These are phyloP conservation scores for Ceratosolen solmsi DNA, from an alignment of 1,140 invertebrate species.

Conservation along the genomic window DNA sequence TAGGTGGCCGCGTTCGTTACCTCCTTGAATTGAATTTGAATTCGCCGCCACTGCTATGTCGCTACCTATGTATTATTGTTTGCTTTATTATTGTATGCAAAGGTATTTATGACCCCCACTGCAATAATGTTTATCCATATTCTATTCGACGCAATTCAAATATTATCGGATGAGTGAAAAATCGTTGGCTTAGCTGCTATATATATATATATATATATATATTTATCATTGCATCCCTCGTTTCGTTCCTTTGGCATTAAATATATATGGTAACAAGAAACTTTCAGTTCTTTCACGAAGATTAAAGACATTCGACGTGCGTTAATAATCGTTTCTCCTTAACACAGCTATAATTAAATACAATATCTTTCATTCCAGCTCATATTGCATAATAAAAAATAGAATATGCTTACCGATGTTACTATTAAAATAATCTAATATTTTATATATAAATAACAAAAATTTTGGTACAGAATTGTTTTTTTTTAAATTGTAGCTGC, in stretches of 20 bases:
- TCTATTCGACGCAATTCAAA: not conserved
- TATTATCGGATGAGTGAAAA: not conserved
- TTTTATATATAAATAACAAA: too few relatives aligned
- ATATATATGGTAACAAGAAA: not conserved
- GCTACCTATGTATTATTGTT: not conserved
- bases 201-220: too few relatives aligned
- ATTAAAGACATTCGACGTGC: not conserved
- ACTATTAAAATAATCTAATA: too few relatives aligned
- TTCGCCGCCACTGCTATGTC: not conserved
- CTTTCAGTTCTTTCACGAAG: not conserved
- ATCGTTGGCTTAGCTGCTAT: not conserved
- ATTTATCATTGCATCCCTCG: too few relatives aligned
- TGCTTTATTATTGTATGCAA: not conserved
- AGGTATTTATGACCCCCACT: not conserved
- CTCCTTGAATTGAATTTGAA: slow-evolving; percentile 29
- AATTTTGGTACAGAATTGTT: too few relatives aligned
- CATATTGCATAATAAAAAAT: too few relatives aligned
- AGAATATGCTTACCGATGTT: too few relatives aligned
- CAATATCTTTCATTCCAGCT: too few relatives aligned
- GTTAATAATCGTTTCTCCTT: too few relatives aligned
- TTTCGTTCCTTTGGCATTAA: too few relatives aligned
- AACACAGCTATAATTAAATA: not conserved
- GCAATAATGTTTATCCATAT: not conserved
- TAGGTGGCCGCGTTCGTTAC: not conserved
- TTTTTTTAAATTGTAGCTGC: too few relatives aligned